Base-by-base conservation (phyloP, 2,797 vertebrate genomes). In the Coregonus ussuriensis region DNA sequence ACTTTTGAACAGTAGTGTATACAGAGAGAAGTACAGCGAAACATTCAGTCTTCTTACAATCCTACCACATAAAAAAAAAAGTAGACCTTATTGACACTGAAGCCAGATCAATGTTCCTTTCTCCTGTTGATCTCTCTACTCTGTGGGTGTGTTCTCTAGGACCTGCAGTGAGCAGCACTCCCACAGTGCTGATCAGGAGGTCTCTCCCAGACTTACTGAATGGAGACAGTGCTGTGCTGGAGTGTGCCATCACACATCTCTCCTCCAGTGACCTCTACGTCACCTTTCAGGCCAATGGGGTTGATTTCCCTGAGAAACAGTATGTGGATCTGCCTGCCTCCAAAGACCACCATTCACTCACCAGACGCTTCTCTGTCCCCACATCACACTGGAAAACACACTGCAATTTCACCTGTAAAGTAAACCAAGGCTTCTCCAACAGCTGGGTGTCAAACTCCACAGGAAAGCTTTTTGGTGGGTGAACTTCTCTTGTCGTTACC, bases 141-240 rank as follows among this genome's bases (percentile, higher is more conserved):
- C 6, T 75, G 1, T 18, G 15, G 62, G 41, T 31, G 62, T 74
- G 41, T 81, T 79, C 29, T 35, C 16, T 77, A 93, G 91, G 52
- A 4, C 21, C 81, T 79, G 7, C 4, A 79, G 14, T 35, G 35
- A 51, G 15, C 52, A 47, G 41, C 41, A 2, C 9, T 79, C 86
- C 90, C 69, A 25, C 5, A 35, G 87, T 93, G 54, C 25, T 76
- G 21, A 89, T 93, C 84, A 92, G 86, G 74, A 88, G 91, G 82
- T 80, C 75, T 67, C 74, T 90, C 3, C 25, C 70, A 77, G 71
- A 86, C 25, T 31, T 81, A n/a, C 29, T 6, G 15, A 84, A 83
- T 0, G 15, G 35, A 75, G 6, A 82, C 11, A 69, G 13, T 3
- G 52, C 59, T 56, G 77, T 89, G 53, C 84, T 94, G 37, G 77